Conservation (phyloP, 1,140 invertebrate genomes). For the Sminthurides bifidus region DNA sequence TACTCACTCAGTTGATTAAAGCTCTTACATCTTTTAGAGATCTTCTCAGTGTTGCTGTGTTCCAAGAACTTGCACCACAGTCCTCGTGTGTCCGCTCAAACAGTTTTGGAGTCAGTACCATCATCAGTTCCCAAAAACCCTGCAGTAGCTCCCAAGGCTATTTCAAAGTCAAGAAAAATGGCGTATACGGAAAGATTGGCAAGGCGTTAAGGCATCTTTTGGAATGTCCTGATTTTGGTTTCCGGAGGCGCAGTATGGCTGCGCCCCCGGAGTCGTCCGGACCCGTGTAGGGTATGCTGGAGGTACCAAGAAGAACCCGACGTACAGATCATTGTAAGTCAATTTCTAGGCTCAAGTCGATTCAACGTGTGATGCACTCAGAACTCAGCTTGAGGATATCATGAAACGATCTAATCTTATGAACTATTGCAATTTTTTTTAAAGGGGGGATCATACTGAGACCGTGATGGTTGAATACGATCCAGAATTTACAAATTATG, state of each 20-base stretch:
- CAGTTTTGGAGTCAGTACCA: not conserved
- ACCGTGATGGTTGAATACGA: slow-evolving; percentile 84
- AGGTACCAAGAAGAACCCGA: slow-evolving; percentile 64
- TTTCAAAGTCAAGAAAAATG: slow-evolving; percentile 3
- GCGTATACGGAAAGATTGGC: slow-evolving; percentile 15
- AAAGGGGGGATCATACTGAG: slow-evolving; percentile 84
- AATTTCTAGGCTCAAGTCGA: too few relatives aligned
- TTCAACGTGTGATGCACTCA: too few relatives aligned
- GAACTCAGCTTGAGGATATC: too few relatives aligned
- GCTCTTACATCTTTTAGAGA: too few relatives aligned
- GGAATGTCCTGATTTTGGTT: slow-evolving; percentile 35
- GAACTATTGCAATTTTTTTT: slow-evolving; percentile 35
- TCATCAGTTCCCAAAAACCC: not conserved
- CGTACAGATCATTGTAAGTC: slow-evolving; percentile 74
- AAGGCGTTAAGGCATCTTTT: slow-evolving; percentile 30
- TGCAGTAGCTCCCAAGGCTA: not conserved
- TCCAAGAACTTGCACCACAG: too few relatives aligned
- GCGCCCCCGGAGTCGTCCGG: slow-evolving; percentile 7
- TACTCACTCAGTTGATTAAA: too few relatives aligned
- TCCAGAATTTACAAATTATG: slow-evolving; percentile 58
- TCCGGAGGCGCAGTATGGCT: slow-evolving; percentile 31
- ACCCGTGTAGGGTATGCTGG: slow-evolving; percentile 76
- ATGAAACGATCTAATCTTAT: too few relatives aligned
- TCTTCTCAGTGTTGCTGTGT: too few relatives aligned
- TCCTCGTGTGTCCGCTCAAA: too few relatives aligned